Percentiles rank a stretch among this genome's conserved stretches.
These are phyloP conservation scores for Pegoplata infirma DNA, from an alignment of 2,888 invertebrate species.

Conservation along the genomic window DNA sequence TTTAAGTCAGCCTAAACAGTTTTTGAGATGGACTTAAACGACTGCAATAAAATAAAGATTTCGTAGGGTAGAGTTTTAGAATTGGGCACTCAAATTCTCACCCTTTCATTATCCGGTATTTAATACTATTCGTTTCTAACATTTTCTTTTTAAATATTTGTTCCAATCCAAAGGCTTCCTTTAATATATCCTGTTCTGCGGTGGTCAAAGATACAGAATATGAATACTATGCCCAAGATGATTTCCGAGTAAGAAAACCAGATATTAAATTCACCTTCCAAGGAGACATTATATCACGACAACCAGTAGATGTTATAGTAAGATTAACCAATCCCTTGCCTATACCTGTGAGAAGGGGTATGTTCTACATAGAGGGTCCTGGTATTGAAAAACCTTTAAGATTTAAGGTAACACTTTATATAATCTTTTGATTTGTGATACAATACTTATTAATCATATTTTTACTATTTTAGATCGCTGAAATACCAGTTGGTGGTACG, in stretches of 20 bases:
- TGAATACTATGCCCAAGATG: slow-evolving; percentile 93
- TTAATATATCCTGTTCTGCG: slow-evolving; percentile 90
- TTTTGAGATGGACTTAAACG: too few species aligned
- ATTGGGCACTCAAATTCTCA: too few species aligned
- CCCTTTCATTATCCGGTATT: too few species aligned
- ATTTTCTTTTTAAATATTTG: too few species aligned
- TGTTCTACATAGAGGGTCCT: slow-evolving; percentile 90
- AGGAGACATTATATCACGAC: slow-evolving; percentile 79
- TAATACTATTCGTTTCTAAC: too few species aligned
- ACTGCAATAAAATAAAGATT: too few species aligned
- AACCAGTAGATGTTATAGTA: slow-evolving; percentile 81
- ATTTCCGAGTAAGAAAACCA: slow-evolving; percentile 92
- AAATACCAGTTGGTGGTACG: slow-evolving; percentile 82
- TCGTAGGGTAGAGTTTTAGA: too few species aligned
- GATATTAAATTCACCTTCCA: slow-evolving; percentile 88
- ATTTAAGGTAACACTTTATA: slow-evolving; percentile 80
- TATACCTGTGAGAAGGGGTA: slow-evolving; percentile 85
- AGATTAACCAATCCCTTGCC: slow-evolving; percentile 90
- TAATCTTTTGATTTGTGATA: neutral
- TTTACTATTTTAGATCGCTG: slow-evolving; percentile 71
- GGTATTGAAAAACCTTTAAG: slow-evolving; percentile 87
- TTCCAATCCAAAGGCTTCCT: slow-evolving; percentile 86
- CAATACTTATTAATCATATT: neutral
- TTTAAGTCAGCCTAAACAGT: too few species aligned
- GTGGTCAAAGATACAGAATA: slow-evolving; percentile 88